Evolutionary conservation across 2,797 vertebrate species (phyloP).

Genomic region (Acanthurus tractus): DNA sequence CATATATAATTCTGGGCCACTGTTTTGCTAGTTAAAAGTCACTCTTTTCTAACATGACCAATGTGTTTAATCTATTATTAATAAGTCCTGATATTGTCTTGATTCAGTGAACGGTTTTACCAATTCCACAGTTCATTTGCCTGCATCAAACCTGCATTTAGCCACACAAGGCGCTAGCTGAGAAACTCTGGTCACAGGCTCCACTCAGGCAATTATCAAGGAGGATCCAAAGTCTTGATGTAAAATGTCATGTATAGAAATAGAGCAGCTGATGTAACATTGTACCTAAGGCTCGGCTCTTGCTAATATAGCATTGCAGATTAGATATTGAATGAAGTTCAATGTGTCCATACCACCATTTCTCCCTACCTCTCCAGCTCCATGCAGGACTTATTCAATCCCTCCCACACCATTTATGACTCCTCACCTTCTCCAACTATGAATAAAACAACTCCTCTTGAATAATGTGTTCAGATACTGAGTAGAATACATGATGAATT

Average conservation of each 20-base stretch:
- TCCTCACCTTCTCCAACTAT: constrained; percentile 52
- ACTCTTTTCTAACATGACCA: constrained; percentile 42
- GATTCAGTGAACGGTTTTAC: constrained; percentile 47
- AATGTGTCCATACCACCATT: constrained; percentile 46
- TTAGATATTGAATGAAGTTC: constrained; percentile 64
- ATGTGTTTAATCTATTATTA: constrained; percentile 66
- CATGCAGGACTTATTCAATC: constrained; percentile 28
- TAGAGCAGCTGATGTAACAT: constrained; percentile 24
- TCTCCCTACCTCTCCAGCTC: constrained; percentile 10
- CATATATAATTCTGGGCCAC: constrained; percentile 33
- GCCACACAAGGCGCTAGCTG: constrained; percentile 6
- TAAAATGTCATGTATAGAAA: constrained; percentile 46
- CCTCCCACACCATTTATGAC: constrained; percentile 54
- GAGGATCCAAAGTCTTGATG: constrained; percentile 38
- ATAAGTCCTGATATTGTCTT: constrained; percentile 55
- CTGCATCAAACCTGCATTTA: constrained; percentile 48
- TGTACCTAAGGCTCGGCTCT: constrained; percentile 27
- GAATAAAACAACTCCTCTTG: constrained; percentile 75
- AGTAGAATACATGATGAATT: constrained; percentile 42
- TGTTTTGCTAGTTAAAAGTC: constrained; percentile 65
- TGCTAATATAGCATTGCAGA: constrained; percentile 43
- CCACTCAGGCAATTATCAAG: constrained; percentile 26
- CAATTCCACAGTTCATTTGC: constrained; percentile 55
- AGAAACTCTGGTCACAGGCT: constrained; percentile 2
- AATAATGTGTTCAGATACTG: constrained; percentile 61